Base-by-base conservation (phyloP, 2,888 invertebrate genomes). In the Eustalomyia histrio region DNA sequence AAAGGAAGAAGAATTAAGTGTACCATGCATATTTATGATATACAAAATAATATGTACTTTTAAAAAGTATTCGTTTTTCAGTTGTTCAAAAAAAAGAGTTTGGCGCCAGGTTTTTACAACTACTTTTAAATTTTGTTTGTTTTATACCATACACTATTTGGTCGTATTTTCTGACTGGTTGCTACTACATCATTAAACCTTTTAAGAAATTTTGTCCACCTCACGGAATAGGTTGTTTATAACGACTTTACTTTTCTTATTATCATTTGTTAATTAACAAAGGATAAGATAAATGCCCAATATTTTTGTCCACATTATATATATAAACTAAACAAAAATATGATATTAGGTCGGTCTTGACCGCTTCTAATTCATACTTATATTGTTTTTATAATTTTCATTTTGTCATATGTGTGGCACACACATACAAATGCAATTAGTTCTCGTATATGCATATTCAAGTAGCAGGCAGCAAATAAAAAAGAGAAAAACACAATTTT, bases 381-480 rank as follows among this genome's bases (percentile, higher is more conserved):
- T 1, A n/a, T 29, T 50, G 58, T 74, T 29, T 29, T 29, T 7
- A 6, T 29, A 6, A 1, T 29, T 29, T 29, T 29, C 7, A 29
- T 29, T 29, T 73, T 76, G 68, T 69, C 76, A 60, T 64, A 69
- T 39, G 61, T 67, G 72, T 72, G 58, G 52, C 55, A 53, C 14
- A 68, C 57, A 68, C 7, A 29, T 73, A 67, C 53, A 63, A 76
- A 67, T 43, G 75, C 47, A n/a, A 69, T 63, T 50, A 55, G 53
- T 43, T 64, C 43, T 47, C 10, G 18, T 16, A n/a, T 33, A 47
- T 58, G n/a, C 43, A 57, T 55, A 29, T 39, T n/a, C 43, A n/a
- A 47, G 5, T 47, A n/a, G n/a, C 29, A 29, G 3, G 29, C 29
- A 29, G 29, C 29, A 7, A 29, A 64, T 35, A 9, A 50, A 50